phyloP scores from a whole-genome alignment of 2,888 invertebrate species.

The Lordiphosa fenestrarum region DNA sequence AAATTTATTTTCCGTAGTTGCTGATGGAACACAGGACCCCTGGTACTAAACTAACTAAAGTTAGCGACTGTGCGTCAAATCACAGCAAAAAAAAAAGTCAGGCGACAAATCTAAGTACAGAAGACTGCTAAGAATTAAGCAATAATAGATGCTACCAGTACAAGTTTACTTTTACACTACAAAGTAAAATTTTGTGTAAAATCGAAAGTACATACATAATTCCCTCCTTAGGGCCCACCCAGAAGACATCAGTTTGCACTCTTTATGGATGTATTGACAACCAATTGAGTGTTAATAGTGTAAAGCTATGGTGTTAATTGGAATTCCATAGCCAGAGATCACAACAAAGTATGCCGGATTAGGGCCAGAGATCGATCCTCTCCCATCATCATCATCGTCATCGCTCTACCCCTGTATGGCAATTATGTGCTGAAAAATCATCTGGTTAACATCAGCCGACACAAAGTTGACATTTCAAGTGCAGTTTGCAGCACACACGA shows the following conservation, averaged over 20 bases:
- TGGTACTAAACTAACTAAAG: too few species aligned
- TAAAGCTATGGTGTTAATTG: constrained; percentile 45
- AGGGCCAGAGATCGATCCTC: constrained; percentile 1
- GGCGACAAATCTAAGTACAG: too few species aligned
- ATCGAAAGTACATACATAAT: neutral
- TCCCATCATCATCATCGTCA: constrained; percentile 7
- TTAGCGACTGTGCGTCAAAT: too few species aligned
- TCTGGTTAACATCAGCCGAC: constrained; percentile 65
- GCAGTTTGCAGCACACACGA: constrained; percentile 49
- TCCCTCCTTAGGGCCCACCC: constrained; percentile 17
- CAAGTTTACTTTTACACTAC: too few species aligned
- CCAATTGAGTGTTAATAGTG: constrained; percentile 40
- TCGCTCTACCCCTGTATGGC: constrained; percentile 24
- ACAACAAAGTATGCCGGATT: constrained; percentile 17
- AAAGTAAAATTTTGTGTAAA: too few species aligned
- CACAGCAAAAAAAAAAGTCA: too few species aligned
- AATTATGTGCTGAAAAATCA: constrained; percentile 50
- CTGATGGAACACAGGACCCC: too few species aligned
- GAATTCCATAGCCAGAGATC: constrained; percentile 30
- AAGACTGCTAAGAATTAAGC: too few species aligned
- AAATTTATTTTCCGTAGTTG: too few species aligned
- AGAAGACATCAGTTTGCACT: constrained; percentile 21
- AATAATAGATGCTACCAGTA: too few species aligned
- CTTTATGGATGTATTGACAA: constrained; percentile 24
- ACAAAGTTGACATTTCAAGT: constrained; percentile 74